A percentile compares a stretch with the other conserved stretches of the same genome.
Evolutionary conservation across 2,888 invertebrate species (phyloP).

Genomic region (Laspeyria flexula): DNA sequence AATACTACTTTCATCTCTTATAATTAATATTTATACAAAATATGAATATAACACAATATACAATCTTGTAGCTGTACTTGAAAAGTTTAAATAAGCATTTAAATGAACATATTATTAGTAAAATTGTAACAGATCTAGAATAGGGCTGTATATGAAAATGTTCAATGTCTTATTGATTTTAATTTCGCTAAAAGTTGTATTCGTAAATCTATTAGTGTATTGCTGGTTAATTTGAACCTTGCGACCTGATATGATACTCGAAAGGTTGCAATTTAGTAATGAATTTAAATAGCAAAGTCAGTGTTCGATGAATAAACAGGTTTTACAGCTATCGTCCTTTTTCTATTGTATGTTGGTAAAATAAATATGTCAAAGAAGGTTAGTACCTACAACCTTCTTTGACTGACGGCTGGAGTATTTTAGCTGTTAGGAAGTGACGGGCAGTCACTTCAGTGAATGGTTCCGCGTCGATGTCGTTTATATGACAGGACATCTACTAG

Average conservation of each 20-base stretch:
- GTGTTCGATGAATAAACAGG: slow-evolving; percentile 32
- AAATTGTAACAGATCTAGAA: too few species aligned
- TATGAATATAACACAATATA: too few species aligned
- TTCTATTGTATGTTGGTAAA: background rate
- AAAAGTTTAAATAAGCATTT: too few species aligned
- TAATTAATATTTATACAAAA: too few species aligned
- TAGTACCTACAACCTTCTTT: too few species aligned
- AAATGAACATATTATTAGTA: too few species aligned
- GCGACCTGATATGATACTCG: slow-evolving; percentile 24
- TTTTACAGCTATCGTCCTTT: slow-evolving; percentile 11
- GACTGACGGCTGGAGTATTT: too few species aligned
- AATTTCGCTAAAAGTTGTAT: slow-evolving; percentile 37
- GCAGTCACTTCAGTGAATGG: background rate
- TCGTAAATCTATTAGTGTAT: slow-evolving; percentile 35
- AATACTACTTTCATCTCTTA: too few species aligned
- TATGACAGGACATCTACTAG: slow-evolving; percentile 12
- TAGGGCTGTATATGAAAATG: too few species aligned
- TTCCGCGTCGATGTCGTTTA: slow-evolving; percentile 21
- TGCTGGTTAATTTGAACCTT: slow-evolving; percentile 16
- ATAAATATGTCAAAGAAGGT: background rate
- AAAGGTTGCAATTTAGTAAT: slow-evolving; percentile 44
- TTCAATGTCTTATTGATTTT: slow-evolving; percentile 6
- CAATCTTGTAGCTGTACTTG: too few species aligned
- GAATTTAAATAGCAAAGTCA: slow-evolving; percentile 40
- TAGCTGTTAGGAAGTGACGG: too few species aligned